These are phyloP conservation scores for Periophthalmus modestus DNA, from an alignment of 2,113 vertebrate genomes.

Conservation along the genomic window DNA sequence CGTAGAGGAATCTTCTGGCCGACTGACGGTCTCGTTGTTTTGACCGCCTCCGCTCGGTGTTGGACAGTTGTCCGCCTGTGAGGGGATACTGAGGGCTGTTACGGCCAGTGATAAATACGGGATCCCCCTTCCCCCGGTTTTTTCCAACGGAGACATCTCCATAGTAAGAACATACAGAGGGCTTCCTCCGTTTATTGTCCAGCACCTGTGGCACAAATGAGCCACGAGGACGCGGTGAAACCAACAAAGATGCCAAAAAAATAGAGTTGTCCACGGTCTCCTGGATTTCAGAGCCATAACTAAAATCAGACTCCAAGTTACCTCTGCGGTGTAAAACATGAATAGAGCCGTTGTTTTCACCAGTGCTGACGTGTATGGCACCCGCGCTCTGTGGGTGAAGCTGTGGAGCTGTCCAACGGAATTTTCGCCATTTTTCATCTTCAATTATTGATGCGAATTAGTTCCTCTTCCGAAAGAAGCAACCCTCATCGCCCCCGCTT, in stretches of 20 bases:
- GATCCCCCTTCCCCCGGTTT: neutral
- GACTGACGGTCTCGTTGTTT: neutral
- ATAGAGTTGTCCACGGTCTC: conserved; percentile 46
- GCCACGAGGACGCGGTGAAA: conserved; percentile 55
- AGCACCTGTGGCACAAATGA: conserved; percentile 49
- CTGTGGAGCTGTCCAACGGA: neutral
- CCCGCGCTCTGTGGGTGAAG: conserved; percentile 6
- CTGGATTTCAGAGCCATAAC: conserved; percentile 47
- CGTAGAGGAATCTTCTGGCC: conserved; percentile 42
- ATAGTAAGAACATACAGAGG: conserved; percentile 30
- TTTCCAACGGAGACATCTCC: conserved; percentile 26
- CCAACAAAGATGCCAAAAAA: conserved; percentile 55
- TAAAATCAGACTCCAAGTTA: neutral
- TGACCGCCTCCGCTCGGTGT: conserved; percentile 11
- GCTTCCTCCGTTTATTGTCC: conserved; percentile 37
- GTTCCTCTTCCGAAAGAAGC: neutral
- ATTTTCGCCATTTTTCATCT: neutral
- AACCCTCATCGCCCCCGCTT: neutral
- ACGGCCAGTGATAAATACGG: neutral
- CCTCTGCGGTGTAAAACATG: conserved; percentile 13
- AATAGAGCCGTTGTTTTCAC: conserved; percentile 38
- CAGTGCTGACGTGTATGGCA: conserved; percentile 43
- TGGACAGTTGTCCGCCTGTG: neutral
- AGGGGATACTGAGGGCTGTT: neutral
- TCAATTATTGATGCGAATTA: neutral